Evolutionary conservation across 2,888 invertebrate species (phyloP).

Genomic region (Clusia tigrina): DNA sequence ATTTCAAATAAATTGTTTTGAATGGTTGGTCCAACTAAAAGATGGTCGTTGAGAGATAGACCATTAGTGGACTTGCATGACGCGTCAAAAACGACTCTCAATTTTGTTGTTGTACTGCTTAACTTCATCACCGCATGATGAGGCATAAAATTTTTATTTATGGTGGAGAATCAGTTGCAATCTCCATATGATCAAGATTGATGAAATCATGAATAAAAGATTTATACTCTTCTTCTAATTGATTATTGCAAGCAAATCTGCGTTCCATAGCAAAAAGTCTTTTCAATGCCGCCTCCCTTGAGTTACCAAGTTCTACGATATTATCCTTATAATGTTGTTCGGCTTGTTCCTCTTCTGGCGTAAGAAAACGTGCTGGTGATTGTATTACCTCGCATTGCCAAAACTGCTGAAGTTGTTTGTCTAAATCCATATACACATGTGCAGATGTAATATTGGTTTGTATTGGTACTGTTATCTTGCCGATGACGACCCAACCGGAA

Average conservation of each 20-base stretch:
- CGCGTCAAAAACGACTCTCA: conserved; percentile 30
- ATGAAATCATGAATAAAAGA: conserved; percentile 25
- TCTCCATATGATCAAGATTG: conserved; percentile 23
- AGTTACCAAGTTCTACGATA: conserved; percentile 22
- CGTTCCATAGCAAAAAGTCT: conserved; percentile 26
- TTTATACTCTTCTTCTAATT: conserved; percentile 17
- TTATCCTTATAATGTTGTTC: conserved; percentile 23
- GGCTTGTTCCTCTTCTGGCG: conserved; percentile 28
- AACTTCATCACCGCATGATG: conserved; percentile 31
- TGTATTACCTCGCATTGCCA: conserved; percentile 31
- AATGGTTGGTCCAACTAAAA: conserved; percentile 27
- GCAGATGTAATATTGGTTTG: background rate
- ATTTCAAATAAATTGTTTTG: conserved; percentile 21
- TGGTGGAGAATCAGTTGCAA: background rate
- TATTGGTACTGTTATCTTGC: background rate
- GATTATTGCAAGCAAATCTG: conserved; percentile 11
- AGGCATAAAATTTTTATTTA: conserved; percentile 18
- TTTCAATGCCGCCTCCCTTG: conserved; percentile 8
- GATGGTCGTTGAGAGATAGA: conserved; percentile 28
- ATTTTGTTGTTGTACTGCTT: conserved; percentile 28
- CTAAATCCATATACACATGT: conserved; percentile 9
- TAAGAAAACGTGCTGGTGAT: conserved; percentile 7
- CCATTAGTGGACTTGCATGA: conserved; percentile 25
- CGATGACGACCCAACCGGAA: conserved; percentile 30
- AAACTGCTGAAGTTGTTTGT: conserved; percentile 27